Evolutionary conservation across 1,140 invertebrate species (phyloP).

Genomic region (Cephus cinctus): DNA sequence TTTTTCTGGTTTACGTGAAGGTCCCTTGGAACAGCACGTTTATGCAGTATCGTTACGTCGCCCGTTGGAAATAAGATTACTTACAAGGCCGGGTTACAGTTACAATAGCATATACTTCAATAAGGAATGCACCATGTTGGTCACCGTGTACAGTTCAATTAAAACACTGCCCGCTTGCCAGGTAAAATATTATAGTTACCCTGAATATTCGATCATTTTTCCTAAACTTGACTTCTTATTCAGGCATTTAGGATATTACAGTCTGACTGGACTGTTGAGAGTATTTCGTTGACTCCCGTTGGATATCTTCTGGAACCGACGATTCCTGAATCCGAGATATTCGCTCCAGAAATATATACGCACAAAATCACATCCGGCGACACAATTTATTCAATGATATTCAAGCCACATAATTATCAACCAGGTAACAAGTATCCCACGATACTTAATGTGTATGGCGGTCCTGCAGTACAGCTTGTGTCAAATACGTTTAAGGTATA

Average conservation of each 20-base stretch:
- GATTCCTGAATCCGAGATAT: conserved; percentile 60
- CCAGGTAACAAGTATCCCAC: conserved; percentile 85
- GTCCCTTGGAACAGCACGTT: conserved; percentile 79
- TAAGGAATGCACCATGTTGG: conserved; percentile 81
- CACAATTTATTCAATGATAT: conserved; percentile 87
- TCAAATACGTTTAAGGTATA: conserved; percentile 91
- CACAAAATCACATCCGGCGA: conserved; percentile 72
- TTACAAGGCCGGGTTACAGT: conserved; percentile 75
- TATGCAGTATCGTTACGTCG: conserved; percentile 74
- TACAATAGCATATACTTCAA: conserved; percentile 77
- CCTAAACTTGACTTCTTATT: conserved; percentile 1
- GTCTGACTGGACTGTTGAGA: conserved; percentile 64
- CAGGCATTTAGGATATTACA: conserved; percentile 72
- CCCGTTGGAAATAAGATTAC: conserved; percentile 66
- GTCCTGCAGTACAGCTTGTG: conserved; percentile 96
- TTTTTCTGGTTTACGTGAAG: conserved; percentile 78
- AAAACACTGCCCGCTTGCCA: conserved; percentile 77
- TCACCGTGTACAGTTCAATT: conserved; percentile 88
- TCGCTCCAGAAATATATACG: conserved; percentile 73
- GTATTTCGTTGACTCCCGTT: conserved; percentile 64
- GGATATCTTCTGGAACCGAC: conserved; percentile 71
- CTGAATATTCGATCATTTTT: neutral
- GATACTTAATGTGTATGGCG: conserved; percentile 95
- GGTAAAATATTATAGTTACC: conserved; percentile 25
- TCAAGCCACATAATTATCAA: conserved; percentile 80